A percentile compares a stretch with the other conserved stretches of the same genome.
Conservation (phyloP, 2,113 vertebrate genomes). For the Mesembrinibis cayennensis region DNA sequence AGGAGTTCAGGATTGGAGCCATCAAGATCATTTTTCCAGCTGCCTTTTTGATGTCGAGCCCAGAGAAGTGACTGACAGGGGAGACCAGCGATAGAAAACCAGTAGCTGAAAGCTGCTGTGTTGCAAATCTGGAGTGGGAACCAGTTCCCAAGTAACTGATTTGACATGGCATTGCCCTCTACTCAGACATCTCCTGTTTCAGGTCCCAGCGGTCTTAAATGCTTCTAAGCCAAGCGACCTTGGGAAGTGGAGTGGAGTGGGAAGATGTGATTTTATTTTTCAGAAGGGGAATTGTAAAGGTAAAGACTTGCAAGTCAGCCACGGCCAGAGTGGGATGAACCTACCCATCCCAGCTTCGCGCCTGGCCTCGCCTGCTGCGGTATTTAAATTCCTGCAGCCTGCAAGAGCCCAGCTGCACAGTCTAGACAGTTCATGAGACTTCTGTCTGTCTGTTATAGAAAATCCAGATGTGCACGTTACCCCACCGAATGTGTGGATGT, state of each 20-base stretch:
- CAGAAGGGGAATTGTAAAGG: not conserved
- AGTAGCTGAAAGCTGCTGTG: not conserved
- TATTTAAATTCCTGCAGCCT: not conserved
- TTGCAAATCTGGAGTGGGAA: not conserved
- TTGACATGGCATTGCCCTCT: not conserved
- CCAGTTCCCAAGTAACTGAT: not conserved
- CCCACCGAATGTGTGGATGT: fast-evolving
- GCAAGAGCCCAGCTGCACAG: not conserved
- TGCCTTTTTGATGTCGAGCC: not conserved
- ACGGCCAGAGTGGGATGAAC: not conserved
- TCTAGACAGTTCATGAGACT: not conserved
- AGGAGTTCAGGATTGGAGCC: not conserved
- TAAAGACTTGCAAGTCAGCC: not conserved
- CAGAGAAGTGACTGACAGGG: not conserved
- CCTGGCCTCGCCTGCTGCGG: not conserved
- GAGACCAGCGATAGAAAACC: not conserved
- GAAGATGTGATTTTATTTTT: not conserved
- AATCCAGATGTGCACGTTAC: not conserved
- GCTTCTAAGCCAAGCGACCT: not conserved
- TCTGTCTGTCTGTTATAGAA: not conserved
- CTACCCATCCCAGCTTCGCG: fast-evolving
- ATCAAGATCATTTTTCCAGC: not conserved
- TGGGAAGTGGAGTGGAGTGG: not conserved
- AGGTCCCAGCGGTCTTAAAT: not conserved
- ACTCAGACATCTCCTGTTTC: not conserved